Base-by-base conservation (phyloP, 2,797 vertebrate genomes). In the Protonibea diacanthus region DNA sequence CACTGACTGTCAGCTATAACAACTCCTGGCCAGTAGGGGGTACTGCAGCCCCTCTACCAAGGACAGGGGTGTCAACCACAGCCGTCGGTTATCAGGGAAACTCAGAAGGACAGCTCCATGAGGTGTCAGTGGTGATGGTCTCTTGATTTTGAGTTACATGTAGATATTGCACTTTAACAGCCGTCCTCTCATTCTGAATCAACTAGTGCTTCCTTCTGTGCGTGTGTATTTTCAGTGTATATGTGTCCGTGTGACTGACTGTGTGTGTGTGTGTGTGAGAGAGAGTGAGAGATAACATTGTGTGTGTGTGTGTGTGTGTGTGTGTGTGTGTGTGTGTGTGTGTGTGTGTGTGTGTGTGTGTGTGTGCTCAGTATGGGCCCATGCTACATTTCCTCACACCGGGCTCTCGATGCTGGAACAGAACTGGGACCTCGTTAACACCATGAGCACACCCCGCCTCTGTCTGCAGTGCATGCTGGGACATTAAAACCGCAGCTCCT, bases 111-210 rank as follows among this genome's bases (percentile, higher is more conserved):
- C 81, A 82, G 76, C 81, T 91, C 83, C 84, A 79, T 75, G 77
- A 84, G 81, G 88, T 78, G 84, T 81, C 57, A 63, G 62, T 71
- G 79, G 81, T 78, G 86, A 80, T 71, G 83, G 78, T 83, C 56
- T 89, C 77, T 86, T 81, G 80, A 81, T 92, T 86, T 86, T 88
- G 89, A 90, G 81, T 90, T 88, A 84, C 87, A 92, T 94, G 93
- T 94, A 93, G 90, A 94, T 94, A 94, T 91, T 94, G 94, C 94
- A 95, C 94, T 95, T 95, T 95, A 95, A 95, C 84, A 91, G 91
- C 86, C 51, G 81, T 92, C 87, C 84, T 93, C 84, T 93, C 89
- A 86, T 93, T 91, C 82, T 88, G 83, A 93, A 93, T 94, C 92
- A 90, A 93, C 89, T 92, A 93, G 94, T 94, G 94, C 94, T 95